Conservation (phyloP, 2,888 invertebrate genomes). For the Ptychoptera contaminata region DNA sequence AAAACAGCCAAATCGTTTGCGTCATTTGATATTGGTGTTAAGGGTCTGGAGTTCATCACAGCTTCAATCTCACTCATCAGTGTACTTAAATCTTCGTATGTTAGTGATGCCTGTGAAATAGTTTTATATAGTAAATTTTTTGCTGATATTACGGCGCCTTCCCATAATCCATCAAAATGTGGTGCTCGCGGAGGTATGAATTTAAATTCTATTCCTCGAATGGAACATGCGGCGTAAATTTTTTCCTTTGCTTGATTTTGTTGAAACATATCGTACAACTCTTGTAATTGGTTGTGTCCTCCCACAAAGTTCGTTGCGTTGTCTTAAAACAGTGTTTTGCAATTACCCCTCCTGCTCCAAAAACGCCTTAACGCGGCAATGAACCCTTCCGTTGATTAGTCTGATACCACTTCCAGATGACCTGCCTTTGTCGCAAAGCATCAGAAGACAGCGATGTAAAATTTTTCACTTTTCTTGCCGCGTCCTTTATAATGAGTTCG, state of each 20-base stretch:
- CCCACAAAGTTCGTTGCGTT: background rate
- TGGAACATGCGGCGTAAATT: too few species aligned
- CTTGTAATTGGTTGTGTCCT: background rate
- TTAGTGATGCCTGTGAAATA: conserved; percentile 12
- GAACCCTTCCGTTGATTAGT: conserved; percentile 1
- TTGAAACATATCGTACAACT: background rate
- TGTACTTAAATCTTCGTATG: conserved; percentile 16
- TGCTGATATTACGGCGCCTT: conserved; percentile 15
- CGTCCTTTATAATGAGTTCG: too few species aligned
- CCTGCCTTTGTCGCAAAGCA: conserved; percentile 10
- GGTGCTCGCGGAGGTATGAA: conserved; percentile 18
- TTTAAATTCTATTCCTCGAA: conserved; percentile 12
- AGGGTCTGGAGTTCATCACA: conserved; percentile 14
- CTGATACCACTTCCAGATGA: conserved; percentile 8
- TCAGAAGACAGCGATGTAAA: background rate
- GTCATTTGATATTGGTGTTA: conserved; percentile 9
- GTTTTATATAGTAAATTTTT: conserved; percentile 15
- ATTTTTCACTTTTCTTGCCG: background rate
- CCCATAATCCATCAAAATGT: conserved; percentile 19
- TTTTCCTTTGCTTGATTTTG: background rate
- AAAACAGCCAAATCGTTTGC: conserved; percentile 2
- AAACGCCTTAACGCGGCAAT: conserved; percentile 2
- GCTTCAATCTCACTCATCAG: conserved; percentile 14
- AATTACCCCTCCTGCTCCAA: background rate
- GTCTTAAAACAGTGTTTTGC: conserved; percentile 2